Conservation (phyloP, 2,113 vertebrate species). For the Lophotis ruficrista region DNA sequence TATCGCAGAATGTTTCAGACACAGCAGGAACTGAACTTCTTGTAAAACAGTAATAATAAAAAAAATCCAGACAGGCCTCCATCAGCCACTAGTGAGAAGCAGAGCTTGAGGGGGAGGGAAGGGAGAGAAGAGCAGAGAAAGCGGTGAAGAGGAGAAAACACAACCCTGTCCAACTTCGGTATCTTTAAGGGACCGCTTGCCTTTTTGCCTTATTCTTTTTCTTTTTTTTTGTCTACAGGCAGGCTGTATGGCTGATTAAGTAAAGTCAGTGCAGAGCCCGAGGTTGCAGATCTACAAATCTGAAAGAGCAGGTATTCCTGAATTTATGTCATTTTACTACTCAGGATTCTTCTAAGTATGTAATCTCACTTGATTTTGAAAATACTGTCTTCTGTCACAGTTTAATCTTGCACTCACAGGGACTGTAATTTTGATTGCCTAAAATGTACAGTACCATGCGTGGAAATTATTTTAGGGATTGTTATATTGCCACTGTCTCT, state of each 20-base stretch:
- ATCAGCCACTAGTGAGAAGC: neutral
- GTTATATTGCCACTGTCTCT: neutral
- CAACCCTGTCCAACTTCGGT: neutral
- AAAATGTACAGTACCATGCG: neutral
- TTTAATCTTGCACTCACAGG: neutral
- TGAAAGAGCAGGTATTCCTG: neutral
- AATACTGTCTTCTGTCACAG: neutral
- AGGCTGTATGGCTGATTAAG: neutral
- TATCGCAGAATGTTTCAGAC: neutral
- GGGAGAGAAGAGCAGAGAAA: neutral
- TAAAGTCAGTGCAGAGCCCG: neutral
- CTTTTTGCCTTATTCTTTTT: neutral
- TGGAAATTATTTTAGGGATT: neutral
- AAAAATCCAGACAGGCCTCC: neutral
- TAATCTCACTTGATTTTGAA: neutral
- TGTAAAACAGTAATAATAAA: conserved; percentile 15
- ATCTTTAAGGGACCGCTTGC: neutral
- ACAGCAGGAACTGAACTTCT: neutral
- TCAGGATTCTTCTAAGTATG: neutral
- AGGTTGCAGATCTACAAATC: neutral
- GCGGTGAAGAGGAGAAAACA: neutral
- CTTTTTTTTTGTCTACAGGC: neutral
- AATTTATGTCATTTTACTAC: neutral
- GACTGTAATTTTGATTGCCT: neutral
- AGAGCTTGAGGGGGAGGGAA: neutral